A percentile compares a stretch with the other conserved stretches of the same genome.
Evolutionary conservation across 2,888 invertebrate species (phyloP).

Genomic region (Uropetala carovei): DNA sequence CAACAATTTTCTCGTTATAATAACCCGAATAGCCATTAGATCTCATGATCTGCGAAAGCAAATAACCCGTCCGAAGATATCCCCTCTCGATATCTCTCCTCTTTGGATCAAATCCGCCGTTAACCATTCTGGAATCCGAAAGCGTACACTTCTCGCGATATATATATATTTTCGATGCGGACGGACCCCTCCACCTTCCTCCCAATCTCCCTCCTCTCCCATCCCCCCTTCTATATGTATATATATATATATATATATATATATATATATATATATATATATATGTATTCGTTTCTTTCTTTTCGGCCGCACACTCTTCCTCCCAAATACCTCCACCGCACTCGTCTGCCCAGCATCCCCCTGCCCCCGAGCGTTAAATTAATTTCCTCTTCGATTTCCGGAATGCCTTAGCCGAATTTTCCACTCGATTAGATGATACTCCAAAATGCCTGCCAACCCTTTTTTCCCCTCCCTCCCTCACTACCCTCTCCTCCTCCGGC

Average conservation of each 20-base stretch:
- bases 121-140: no score
- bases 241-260: no score
- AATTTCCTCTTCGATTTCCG: slow-evolving; percentile 48
- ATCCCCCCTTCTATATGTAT: no score
- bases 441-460: neutral
- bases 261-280: no score
- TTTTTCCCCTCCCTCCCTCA: neutral
- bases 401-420: slow-evolving; percentile 44
- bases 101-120: no score
- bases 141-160: neutral
- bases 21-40: no score
- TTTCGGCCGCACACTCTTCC: neutral
- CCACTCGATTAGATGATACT: slow-evolving; percentile 34
- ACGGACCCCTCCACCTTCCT: neutral
- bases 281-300: neutral
- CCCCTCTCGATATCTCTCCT: no score
- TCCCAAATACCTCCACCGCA: neutral
- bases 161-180: neutral
- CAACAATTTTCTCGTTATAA: no score
- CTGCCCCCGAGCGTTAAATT: slow-evolving; percentile 24
- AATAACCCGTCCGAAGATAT: no score
- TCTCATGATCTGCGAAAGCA: no score
- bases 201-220: no score
- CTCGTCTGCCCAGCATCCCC: slow-evolving; percentile 2
- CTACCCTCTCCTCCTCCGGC: neutral